Evolutionary conservation across 1,140 invertebrate genomes (phyloP).

Genomic region (Drosophila teissieri): DNA sequence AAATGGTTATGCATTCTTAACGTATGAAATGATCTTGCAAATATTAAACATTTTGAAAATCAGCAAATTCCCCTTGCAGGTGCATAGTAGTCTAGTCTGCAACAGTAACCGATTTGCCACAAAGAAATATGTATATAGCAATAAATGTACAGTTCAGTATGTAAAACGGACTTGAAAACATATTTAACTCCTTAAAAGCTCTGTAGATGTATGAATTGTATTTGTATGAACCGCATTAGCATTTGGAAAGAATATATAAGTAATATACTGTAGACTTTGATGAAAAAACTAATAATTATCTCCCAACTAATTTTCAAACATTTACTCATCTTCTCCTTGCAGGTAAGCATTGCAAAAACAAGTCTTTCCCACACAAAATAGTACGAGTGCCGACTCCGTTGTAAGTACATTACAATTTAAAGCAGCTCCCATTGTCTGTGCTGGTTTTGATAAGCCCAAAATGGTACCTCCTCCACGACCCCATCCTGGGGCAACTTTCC

Average conservation of each 20-base stretch:
- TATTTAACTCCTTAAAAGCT: no score
- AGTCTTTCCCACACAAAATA: neutral
- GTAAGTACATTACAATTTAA: slow-evolving; percentile 41
- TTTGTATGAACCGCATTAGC: no score
- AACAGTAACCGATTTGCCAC: no score
- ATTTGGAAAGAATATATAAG: no score
- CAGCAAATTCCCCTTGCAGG: no score
- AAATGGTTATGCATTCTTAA: neutral
- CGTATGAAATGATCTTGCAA: neutral
- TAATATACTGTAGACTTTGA: no score
- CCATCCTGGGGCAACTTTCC: neutral
- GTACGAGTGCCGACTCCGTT: neutral
- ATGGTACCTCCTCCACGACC: slow-evolving; percentile 3
- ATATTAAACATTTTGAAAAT: neutral
- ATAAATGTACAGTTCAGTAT: no score
- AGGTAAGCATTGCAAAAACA: slow-evolving; percentile 57
- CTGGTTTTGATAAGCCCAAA: slow-evolving; percentile 36
- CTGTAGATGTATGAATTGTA: no score
- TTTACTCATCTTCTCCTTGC: slow-evolving; percentile 25
- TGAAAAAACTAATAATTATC: no score
- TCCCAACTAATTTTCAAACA: neutral
- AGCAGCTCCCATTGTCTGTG: slow-evolving; percentile 27
- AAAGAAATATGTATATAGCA: no score
- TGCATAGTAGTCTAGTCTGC: no score
- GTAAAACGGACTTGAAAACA: no score